These are phyloP conservation scores for Apamea anceps DNA, from an alignment of 2,888 invertebrate species.

Conservation along the genomic window DNA sequence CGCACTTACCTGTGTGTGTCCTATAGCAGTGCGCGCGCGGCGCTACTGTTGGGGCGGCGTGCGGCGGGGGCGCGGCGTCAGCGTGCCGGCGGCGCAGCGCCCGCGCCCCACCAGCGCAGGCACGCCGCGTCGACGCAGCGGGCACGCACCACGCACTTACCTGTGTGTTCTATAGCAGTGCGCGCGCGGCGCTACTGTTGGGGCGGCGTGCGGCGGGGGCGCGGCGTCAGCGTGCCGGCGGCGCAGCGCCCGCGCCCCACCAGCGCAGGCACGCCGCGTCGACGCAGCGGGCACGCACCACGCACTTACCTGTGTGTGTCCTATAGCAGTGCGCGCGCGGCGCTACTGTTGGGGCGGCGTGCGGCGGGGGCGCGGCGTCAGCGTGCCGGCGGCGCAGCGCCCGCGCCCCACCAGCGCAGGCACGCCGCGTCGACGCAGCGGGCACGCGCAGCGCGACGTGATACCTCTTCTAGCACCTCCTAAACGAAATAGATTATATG, in stretches of 20 bases:
- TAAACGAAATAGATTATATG: constrained; percentile 77
- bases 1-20: constrained; percentile 12
- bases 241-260: constrained; percentile 87
- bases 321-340: constrained; percentile 73
- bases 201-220: constrained; percentile 70
- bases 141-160: constrained; percentile 87
- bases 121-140: constrained; percentile 96
- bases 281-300: constrained; percentile 94
- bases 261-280: constrained; percentile 96
- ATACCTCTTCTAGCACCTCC: constrained; percentile 98
- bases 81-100: constrained; percentile 77
- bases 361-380: constrained; percentile 74
- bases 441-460: constrained; percentile 95
- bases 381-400: constrained; percentile 77
- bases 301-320: constrained; percentile 12
- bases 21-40: constrained; percentile 73
- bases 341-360: constrained; percentile 68
- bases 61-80: constrained; percentile 74
- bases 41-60: constrained; percentile 68
- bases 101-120: constrained; percentile 94
- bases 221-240: constrained; percentile 79
- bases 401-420: constrained; percentile 94
- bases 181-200: constrained; percentile 70
- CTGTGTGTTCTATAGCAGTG: constrained; percentile 67
- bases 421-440: constrained; percentile 96